Evolutionary conservation across 2,797 vertebrate genomes (phyloP).

Genomic region (Ptychadena robeensis): DNA sequence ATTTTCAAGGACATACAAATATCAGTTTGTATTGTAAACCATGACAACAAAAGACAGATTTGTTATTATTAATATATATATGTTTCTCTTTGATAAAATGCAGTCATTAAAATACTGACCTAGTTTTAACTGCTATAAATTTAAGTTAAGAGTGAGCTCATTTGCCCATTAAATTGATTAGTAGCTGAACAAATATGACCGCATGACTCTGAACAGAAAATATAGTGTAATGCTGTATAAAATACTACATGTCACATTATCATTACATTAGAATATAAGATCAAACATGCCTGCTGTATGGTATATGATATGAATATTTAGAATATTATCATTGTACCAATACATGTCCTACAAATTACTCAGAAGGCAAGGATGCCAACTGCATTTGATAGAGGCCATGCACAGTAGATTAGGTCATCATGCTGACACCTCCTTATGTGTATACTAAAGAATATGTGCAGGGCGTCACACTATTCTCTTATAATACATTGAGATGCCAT

Average conservation of each 20-base stretch:
- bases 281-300: not conserved
- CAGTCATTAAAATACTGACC: not conserved
- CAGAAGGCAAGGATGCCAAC: not conserved
- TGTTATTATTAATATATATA: not conserved
- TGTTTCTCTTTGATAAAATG: not conserved
- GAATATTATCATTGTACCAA: not conserved
- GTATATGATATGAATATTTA: not conserved
- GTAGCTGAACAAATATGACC: constrained; percentile 12
- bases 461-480: not conserved
- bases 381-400: not conserved
- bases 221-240: not conserved
- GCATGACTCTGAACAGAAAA: constrained; percentile 8
- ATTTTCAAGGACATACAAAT: not conserved
- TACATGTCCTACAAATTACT: not conserved
- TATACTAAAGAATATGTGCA: not conserved
- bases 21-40: not conserved
- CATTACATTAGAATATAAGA: not conserved
- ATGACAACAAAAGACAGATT: not conserved
- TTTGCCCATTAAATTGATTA: constrained; percentile 31
- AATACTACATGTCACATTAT: not conserved
- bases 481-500: not conserved
- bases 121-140: constrained; percentile 26
- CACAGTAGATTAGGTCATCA: too few relatives aligned
- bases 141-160: constrained; percentile 23
- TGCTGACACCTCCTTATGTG: too few relatives aligned